phyloP scores from a whole-genome alignment of 2,113 vertebrate species.

The Malaclemys terrapin region DNA sequence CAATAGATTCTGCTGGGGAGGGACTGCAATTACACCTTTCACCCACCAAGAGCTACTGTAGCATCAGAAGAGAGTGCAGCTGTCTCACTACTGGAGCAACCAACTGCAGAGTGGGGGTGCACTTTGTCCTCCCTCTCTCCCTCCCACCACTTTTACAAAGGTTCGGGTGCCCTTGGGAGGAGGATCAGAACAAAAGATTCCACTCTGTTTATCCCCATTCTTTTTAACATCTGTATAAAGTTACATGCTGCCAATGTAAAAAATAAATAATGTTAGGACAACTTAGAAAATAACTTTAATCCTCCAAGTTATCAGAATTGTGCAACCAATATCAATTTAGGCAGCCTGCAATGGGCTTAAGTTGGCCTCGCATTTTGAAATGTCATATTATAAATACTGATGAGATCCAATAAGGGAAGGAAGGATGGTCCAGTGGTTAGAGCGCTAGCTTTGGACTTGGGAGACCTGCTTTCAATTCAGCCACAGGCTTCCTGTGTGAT shows the following conservation, averaged over 20 bases:
- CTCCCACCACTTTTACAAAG: too few relatives aligned
- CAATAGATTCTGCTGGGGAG: too few relatives aligned
- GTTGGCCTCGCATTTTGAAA: background rate
- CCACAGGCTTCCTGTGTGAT: background rate
- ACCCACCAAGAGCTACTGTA: too few relatives aligned
- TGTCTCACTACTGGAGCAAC: too few relatives aligned
- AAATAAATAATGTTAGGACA: background rate
- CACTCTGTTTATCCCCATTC: background rate
- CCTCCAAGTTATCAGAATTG: background rate
- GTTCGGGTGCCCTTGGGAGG: too few relatives aligned
- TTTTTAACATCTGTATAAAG: background rate
- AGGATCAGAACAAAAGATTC: background rate
- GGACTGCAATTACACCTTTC: too few relatives aligned
- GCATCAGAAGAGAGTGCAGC: too few relatives aligned
- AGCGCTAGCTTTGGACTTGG: too few relatives aligned
- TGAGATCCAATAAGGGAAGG: background rate
- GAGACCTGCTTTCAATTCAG: background rate
- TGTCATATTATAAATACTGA: background rate
- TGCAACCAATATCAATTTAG: background rate
- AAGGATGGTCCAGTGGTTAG: background rate
- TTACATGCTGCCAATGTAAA: accelerated
- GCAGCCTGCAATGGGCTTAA: background rate
- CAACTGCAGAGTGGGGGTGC: too few relatives aligned
- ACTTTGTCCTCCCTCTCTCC: too few relatives aligned
- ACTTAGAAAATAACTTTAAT: background rate